These are phyloP conservation scores for Cotesia typhae DNA, from an alignment of 1,140 invertebrate species.

Conservation along the genomic window DNA sequence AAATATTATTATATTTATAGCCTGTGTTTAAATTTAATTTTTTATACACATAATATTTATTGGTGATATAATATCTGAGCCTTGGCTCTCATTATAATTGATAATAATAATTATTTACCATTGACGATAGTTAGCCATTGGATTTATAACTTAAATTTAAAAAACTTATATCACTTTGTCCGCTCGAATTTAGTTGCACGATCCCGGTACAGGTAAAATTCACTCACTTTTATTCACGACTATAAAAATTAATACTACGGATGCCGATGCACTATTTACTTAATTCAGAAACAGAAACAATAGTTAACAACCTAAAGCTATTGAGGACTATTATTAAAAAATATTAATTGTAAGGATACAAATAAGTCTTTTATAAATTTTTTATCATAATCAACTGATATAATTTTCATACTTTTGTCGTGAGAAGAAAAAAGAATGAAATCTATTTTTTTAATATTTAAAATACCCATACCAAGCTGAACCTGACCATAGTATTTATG, in stretches of 20 bases:
- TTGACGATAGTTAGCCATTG: no score
- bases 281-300: slow-evolving; percentile 5
- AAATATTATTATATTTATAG: slow-evolving; percentile 27
- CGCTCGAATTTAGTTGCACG: slow-evolving; percentile 41
- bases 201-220: slow-evolving; percentile 31
- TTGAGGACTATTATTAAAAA: not conserved
- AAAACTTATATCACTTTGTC: slow-evolving; percentile 23
- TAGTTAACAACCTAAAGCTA: slow-evolving; percentile 29
- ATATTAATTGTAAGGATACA: not conserved
- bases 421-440: not conserved
- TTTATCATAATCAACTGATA: not conserved
- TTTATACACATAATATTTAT: slow-evolving; percentile 27
- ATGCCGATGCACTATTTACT: slow-evolving; percentile 41
- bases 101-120: not conserved
- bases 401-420: not conserved
- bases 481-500: not conserved
- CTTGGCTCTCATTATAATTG: slow-evolving; percentile 20
- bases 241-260: slow-evolving; percentile 38
- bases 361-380: slow-evolving; percentile 4
- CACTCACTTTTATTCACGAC: slow-evolving; percentile 23
- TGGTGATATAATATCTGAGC: slow-evolving; percentile 25
- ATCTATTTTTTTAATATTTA: not conserved
- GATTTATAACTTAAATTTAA: not conserved
- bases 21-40: slow-evolving; percentile 25
- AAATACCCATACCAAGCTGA: slow-evolving; percentile 2